These are phyloP conservation scores for Hirtodrosophila duncani DNA, from an alignment of 2,888 invertebrate species.

Conservation along the genomic window DNA sequence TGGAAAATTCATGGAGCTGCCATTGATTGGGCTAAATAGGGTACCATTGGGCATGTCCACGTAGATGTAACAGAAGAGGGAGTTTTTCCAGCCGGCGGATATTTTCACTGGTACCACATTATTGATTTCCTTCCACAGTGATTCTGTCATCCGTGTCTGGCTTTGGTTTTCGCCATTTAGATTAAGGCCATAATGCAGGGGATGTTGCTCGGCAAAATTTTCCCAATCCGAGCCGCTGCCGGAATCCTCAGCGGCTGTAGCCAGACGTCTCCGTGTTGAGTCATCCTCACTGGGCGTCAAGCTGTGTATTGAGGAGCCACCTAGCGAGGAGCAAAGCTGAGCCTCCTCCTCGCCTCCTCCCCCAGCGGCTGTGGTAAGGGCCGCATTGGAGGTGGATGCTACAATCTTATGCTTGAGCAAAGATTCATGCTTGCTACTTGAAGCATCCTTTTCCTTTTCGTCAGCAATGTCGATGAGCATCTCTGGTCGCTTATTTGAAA, in stretches of 20 bases:
- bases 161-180: conserved; percentile 53
- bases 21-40: conserved; percentile 63
- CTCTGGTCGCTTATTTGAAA: conserved; percentile 83
- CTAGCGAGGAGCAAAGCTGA: conserved; percentile 69
- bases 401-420: conserved; percentile 60
- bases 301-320: conserved; percentile 75
- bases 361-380: conserved; percentile 9
- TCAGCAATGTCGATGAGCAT: conserved; percentile 45
- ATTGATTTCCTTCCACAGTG: conserved; percentile 84
- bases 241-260: conserved; percentile 46
- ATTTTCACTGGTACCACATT: conserved; percentile 76
- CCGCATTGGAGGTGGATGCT: too few relatives aligned
- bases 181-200: conserved; percentile 64
- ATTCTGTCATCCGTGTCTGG: conserved; percentile 83
- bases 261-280: conserved; percentile 60
- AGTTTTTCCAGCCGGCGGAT: conserved; percentile 74
- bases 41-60: conserved; percentile 68
- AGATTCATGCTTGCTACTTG: conserved; percentile 54
- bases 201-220: conserved; percentile 78
- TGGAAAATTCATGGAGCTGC: conserved; percentile 78
- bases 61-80: conserved; percentile 68
- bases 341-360: too few relatives aligned
- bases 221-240: conserved; percentile 87
- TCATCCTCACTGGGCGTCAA: conserved; percentile 75
- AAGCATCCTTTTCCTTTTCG: conserved; percentile 41